Base-by-base conservation (phyloP, 2,888 invertebrate genomes). In the Mesorhabditis sp. region DNA sequence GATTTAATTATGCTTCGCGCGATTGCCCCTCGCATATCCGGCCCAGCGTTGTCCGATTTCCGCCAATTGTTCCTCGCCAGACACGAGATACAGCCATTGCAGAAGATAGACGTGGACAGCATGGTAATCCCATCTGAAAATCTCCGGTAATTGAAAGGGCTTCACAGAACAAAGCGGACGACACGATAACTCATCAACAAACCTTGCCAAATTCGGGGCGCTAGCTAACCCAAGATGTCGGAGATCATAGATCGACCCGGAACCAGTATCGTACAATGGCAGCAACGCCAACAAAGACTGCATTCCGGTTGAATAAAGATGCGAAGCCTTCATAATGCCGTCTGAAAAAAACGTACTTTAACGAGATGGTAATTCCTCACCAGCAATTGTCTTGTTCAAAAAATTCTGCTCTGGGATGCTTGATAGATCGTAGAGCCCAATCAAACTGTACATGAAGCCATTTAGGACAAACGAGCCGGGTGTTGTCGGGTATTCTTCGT, bases 401-500 rank as follows among this genome's bases (percentile, higher is more conserved):
- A 13, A 10, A 10, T 50, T 42, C 65, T 4, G 28, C 62, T 61
- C 43, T 13, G 43, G 43, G 45, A 80, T 5, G 0, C 61, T 15
- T 3, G 73, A 91, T n/a, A 97, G 88, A 89, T 98, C 98, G 87
- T 95, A 96, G 10, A 98, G 90, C 1, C 97, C 97, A 71, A 98
- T 90, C 5, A 98, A 89, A 0, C 97, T 93, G 88, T 96, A 98
- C 83, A 98, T 94, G 88, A 98, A 98, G 63, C 98, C 98, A 88
- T 98, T 98, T 43, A 98, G 90, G 10, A 98, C 96, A 88, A 94
- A 96, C 0, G 93, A 91, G 4, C 94, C 90, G 0, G 97, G 97
- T 69, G 90, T 91, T 0, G 97, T 97, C 0, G 98, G 98, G 87
- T 98, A 98, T 86, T 98, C 98, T 86, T 98, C 97, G 86, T 95